Base-by-base conservation (phyloP, 2,888 invertebrate genomes). In the Ptychoptera contaminata region DNA sequence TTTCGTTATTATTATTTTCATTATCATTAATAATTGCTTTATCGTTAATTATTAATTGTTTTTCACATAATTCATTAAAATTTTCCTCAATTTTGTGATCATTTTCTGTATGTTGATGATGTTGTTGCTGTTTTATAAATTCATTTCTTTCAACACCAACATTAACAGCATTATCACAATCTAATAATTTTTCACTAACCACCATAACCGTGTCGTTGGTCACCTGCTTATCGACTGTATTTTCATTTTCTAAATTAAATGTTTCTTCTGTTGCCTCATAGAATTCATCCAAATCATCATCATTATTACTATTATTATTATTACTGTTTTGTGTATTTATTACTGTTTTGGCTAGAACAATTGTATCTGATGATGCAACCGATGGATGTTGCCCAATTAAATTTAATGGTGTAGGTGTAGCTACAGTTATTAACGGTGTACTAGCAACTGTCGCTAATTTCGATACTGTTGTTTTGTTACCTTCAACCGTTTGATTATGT, bases 181-280 rank as follows among this genome's bases (percentile, higher is more conserved):
- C 23, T 23, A 23, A 23, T 23, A 23, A 23, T 7, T 23, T 23
- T 23, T 23, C 23, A 23, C 23, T 23, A 23, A 23, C 23, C 23
- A 23, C 23, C 23, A 23, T 23, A 23, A 23, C 23, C 23, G 23
- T 23, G 7, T 23, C 7, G 23, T 23, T 23, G 3, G 23, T 23
- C 23, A 23, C 23, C 23, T 23, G 23, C 23, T 23, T 23, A 23
- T 23, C 23, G 23, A 23, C 23, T 23, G 23, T 23, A 23, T 23
- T 23, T 7, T 23, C 23, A 23, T 23, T 23, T 23, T 23, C 23
- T 23, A 23, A 23, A 23, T 23, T 23, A 23, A 23, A 23, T 23
- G 23, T 23, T 23, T 40, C 40, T 14, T 40, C 40, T 10, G 40
- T 34, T 30, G 40, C 40, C 32, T 40, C 40, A 11, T 40, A 40